Conservation (phyloP, 2,113 vertebrate species). For the Megaceryle maxima region DNA sequence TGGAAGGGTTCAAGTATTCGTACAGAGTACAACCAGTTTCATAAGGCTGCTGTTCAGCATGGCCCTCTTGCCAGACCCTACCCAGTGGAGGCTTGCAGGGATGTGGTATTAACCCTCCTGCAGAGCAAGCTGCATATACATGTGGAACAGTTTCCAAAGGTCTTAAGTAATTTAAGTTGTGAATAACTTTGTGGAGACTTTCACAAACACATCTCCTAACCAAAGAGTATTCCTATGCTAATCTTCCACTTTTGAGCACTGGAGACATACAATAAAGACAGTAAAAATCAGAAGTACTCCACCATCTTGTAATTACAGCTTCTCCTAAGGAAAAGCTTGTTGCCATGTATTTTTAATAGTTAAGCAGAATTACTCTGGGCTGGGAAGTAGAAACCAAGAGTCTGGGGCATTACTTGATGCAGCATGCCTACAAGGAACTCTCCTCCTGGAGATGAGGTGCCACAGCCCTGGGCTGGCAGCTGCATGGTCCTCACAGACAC, state of each 20-base stretch:
- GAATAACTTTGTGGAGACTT: neutral
- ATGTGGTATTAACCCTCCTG: neutral
- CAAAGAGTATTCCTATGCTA: neutral
- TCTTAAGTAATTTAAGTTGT: neutral
- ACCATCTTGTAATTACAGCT: neutral
- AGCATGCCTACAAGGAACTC: neutral
- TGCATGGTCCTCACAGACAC: neutral
- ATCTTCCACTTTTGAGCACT: neutral
- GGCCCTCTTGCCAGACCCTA: neutral
- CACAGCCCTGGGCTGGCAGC: neutral
- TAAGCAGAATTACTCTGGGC: neutral
- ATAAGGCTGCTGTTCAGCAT: neutral
- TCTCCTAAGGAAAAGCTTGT: neutral
- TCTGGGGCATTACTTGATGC: neutral
- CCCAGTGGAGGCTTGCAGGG: accelerated
- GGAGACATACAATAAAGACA: neutral
- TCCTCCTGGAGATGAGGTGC: neutral
- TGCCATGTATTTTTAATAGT: neutral
- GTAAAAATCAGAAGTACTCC: neutral
- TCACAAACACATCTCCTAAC: neutral
- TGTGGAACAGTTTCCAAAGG: neutral
- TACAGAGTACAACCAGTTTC: neutral
- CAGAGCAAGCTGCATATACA: neutral
- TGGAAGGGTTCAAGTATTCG: neutral
- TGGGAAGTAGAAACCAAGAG: neutral